Conservation (phyloP, 2,113 vertebrate genomes). For the Elaphurus davidianus region DNA sequence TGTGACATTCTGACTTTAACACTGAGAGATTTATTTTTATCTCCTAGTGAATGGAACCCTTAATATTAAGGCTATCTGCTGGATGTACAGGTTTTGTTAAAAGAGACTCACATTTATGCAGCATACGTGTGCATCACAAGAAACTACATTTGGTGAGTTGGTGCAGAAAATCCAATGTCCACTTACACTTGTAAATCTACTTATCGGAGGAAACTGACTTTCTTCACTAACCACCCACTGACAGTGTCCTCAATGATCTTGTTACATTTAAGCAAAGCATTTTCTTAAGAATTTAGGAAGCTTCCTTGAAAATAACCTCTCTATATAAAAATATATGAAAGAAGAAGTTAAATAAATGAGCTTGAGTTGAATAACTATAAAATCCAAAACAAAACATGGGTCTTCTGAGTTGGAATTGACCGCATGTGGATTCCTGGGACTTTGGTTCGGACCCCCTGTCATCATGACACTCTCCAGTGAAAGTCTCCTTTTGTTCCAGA, state of each 20-base stretch:
- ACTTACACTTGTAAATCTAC: neutral
- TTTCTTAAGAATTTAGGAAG: neutral
- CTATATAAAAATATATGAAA: neutral
- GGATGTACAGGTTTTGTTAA: neutral
- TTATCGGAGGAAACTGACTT: neutral
- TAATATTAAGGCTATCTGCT: neutral
- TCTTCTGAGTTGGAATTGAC: neutral
- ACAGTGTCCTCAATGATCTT: neutral
- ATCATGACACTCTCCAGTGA: neutral
- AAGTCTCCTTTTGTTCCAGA: neutral
- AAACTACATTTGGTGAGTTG: neutral
- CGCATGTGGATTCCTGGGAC: neutral
- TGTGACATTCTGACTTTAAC: neutral
- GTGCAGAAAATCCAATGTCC: neutral
- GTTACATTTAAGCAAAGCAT: neutral
- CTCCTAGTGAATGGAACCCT: neutral
- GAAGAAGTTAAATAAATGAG: neutral
- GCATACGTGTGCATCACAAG: neutral
- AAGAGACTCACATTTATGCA: neutral
- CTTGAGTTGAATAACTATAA: neutral
- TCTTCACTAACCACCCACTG: neutral
- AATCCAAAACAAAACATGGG: neutral
- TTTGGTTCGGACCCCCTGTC: neutral
- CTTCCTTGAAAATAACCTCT: neutral
- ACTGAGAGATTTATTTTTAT: neutral